Evolutionary conservation across 2,113 vertebrate species (phyloP).

Genomic region (Corapipo altera): DNA sequence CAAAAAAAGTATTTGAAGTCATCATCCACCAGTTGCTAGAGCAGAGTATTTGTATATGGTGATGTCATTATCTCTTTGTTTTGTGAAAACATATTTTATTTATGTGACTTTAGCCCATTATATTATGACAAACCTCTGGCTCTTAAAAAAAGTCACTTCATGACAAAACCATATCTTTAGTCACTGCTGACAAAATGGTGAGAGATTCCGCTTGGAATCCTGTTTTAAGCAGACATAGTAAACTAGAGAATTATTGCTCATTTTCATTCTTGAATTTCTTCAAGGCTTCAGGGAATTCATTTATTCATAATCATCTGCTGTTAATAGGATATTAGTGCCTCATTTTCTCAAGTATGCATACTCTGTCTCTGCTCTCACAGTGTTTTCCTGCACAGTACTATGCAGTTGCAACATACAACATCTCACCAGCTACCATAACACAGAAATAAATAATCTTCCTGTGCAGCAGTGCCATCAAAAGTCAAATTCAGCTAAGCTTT

Average conservation of each 20-base stretch:
- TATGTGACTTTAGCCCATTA: not conserved
- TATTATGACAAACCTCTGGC: not conserved
- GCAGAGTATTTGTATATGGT: not conserved
- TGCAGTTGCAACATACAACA: not conserved
- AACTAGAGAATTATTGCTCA: not conserved
- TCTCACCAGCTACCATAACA: not conserved
- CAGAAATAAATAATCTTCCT: not conserved
- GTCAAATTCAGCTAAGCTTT: not conserved
- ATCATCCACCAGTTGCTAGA: not conserved
- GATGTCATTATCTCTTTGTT: not conserved
- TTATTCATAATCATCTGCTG: not conserved
- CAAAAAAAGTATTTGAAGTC: not conserved
- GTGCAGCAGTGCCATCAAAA: not conserved
- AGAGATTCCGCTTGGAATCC: not conserved
- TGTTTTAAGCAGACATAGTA: not conserved
- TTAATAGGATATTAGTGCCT: not conserved
- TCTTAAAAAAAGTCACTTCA: not conserved
- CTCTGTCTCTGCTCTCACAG: not conserved
- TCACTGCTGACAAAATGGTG: not conserved
- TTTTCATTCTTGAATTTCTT: not conserved
- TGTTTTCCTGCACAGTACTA: not conserved
- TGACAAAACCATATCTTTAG: not conserved
- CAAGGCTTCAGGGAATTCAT: not conserved
- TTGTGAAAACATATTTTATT: not conserved
- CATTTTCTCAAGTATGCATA: not conserved